Percentiles rank a stretch among this genome's conserved stretches.
phyloP scores from a whole-genome alignment of 2,113 vertebrate species.

The Spilogale gracilis region DNA sequence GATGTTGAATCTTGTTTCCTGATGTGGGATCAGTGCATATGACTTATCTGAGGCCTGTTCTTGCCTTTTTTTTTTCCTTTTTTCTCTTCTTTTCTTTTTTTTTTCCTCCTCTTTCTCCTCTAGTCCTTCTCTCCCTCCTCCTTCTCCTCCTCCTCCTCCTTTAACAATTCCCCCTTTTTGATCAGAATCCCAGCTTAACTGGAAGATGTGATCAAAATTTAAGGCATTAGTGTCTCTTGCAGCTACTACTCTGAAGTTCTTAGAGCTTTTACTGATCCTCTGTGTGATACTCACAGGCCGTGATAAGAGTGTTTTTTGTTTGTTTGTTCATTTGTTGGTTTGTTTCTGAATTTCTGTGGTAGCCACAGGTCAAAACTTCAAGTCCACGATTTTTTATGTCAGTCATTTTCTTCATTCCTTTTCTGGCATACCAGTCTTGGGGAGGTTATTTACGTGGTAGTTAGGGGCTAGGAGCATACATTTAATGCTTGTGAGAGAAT shows the following conservation, averaged over 20 bases:
- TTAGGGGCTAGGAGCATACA: neutral
- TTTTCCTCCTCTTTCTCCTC: rapidly evolving
- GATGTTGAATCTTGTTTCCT: neutral
- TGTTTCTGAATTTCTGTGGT: neutral
- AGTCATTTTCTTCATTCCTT: neutral
- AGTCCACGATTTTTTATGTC: neutral
- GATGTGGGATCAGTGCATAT: neutral
- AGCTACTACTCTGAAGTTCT: neutral
- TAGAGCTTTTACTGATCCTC: neutral
- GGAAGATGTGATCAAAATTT: neutral
- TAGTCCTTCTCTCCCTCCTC: neutral
- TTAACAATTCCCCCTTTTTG: neutral
- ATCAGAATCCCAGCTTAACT: neutral
- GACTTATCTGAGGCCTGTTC: neutral
- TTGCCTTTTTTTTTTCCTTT: neutral
- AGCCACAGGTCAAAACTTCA: neutral
- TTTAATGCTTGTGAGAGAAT: neutral
- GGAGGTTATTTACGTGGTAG: neutral
- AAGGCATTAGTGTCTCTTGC: neutral
- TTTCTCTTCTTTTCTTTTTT: neutral
- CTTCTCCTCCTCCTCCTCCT: neutral
- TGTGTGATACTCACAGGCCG: neutral
- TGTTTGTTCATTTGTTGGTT: neutral
- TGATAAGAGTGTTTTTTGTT: neutral
- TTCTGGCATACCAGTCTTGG: neutral